A percentile compares a stretch with the other conserved stretches of the same genome.
phyloP scores from a whole-genome alignment of 2,113 vertebrate genomes.

The Odobenus rosmarus region DNA sequence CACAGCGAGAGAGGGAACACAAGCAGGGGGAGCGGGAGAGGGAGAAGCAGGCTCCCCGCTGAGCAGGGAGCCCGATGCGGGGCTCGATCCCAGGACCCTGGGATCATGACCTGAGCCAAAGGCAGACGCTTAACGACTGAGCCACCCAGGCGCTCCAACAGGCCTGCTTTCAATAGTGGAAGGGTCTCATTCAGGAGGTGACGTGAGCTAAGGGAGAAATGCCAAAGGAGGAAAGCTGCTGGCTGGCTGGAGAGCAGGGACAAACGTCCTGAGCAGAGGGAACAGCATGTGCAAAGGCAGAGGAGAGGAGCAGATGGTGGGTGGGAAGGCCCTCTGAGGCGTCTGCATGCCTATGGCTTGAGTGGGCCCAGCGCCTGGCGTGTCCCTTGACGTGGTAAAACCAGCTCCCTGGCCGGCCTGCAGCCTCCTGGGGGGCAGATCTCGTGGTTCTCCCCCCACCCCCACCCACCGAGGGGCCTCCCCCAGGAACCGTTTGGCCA shows the following conservation, averaged over 20 bases:
- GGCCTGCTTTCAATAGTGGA: background rate
- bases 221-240: background rate
- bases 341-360: background rate
- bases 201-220: background rate
- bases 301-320: background rate
- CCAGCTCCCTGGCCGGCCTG: background rate
- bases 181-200: background rate
- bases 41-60: too few species aligned
- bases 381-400: too few species aligned
- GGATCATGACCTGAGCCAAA: too few species aligned
- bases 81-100: too few species aligned
- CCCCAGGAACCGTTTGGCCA: background rate
- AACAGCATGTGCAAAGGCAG: background rate
- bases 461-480: background rate
- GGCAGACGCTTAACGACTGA: too few species aligned
- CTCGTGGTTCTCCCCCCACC: rapidly evolving
- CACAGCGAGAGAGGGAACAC: too few species aligned
- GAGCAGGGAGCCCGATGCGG: too few species aligned
- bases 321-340: background rate
- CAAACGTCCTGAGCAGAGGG: background rate
- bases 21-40: too few species aligned
- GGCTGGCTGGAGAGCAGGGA: background rate
- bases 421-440: background rate
- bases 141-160: too few species aligned
- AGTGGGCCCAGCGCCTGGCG: too few species aligned